Evolutionary conservation across 2,797 vertebrate genomes (phyloP).

Genomic region (Cynopterus sphinx): DNA sequence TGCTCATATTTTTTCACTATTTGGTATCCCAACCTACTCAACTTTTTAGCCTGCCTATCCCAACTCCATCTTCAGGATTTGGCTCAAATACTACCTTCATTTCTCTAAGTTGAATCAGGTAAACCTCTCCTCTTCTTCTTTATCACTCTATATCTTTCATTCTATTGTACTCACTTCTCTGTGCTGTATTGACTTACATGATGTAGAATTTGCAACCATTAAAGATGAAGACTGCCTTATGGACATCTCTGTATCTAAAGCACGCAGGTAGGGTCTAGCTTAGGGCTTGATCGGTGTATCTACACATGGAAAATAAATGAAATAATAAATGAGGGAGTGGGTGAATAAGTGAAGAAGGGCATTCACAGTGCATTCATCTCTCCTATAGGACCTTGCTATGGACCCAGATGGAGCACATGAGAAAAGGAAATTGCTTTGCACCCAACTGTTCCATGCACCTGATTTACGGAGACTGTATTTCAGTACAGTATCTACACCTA

Average conservation of each 20-base stretch:
- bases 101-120: not conserved
- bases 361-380: not conserved
- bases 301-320: not conserved
- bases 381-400: not conserved
- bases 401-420: not conserved
- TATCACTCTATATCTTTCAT: not conserved
- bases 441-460: not conserved
- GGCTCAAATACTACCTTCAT: not conserved
- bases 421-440: not conserved
- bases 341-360: not conserved
- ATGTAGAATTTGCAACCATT: not conserved
- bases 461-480: not conserved
- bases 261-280: too few species aligned
- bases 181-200: not conserved
- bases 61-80: not conserved
- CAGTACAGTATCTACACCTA: not conserved
- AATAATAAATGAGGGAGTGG: not conserved
- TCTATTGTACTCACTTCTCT: not conserved
- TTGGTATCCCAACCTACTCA: not conserved
- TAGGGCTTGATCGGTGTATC: not conserved
- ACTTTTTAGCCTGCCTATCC: not conserved
- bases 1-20: not conserved
- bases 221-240: not conserved
- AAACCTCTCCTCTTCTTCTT: not conserved
- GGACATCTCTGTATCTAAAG: not conserved